phyloP scores from a whole-genome alignment of 2,113 vertebrate species.

The Bucco capensis region DNA sequence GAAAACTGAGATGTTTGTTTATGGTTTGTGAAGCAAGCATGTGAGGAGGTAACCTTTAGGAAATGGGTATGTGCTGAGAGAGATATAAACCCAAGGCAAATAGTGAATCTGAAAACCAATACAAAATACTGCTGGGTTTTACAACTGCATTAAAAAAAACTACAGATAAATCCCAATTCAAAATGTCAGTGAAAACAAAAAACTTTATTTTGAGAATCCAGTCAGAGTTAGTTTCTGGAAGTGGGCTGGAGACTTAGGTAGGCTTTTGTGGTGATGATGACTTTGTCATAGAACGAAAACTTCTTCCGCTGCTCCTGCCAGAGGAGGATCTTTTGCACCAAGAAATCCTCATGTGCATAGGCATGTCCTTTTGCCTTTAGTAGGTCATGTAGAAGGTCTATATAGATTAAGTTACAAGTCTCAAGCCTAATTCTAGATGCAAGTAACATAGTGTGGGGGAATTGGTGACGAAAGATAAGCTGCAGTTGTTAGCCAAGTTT shows the following conservation, averaged over 20 bases:
- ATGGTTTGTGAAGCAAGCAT: background rate
- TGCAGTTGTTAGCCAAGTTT: background rate
- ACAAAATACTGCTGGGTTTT: background rate
- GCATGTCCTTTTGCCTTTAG: background rate
- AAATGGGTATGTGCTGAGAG: background rate
- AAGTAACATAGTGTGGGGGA: background rate
- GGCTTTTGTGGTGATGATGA: background rate
- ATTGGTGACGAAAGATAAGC: background rate
- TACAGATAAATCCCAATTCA: background rate
- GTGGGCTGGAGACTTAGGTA: background rate
- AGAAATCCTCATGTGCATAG: background rate
- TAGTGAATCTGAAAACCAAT: background rate
- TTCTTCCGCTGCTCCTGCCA: background rate
- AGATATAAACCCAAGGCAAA: background rate
- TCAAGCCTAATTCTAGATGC: background rate
- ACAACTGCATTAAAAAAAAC: background rate
- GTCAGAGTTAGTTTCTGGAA: background rate
- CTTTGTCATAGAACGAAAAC: background rate
- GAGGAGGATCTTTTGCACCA: background rate
- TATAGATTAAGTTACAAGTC: background rate
- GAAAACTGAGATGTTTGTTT: background rate
- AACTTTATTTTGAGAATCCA: background rate
- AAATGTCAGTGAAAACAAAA: background rate
- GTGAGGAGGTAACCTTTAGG: slow-evolving; percentile 13
- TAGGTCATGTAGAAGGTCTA: background rate